Evolutionary conservation across 2,797 vertebrate genomes (phyloP), one percentile per base, ranked within the genome.

Genomic region (Onychomys leucogaster): DNA sequence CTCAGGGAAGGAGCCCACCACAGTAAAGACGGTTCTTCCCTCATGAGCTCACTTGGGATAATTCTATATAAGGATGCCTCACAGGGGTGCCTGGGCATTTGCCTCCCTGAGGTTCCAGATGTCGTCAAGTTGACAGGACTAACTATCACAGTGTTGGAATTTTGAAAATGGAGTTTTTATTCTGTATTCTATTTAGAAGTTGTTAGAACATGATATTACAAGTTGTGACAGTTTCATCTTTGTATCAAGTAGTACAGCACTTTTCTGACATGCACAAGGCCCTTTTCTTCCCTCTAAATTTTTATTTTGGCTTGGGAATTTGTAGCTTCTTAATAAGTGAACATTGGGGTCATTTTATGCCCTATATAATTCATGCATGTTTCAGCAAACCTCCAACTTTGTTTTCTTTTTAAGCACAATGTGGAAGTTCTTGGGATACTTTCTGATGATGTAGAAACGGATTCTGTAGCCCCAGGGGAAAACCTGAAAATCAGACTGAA

Each of bases 401-500:
- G 57, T 21, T 98, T 96, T 98, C 73, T 97, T 97, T 91, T 98
- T 77, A 99, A 87, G 99, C 99, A 99, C 99, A 57, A 19, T 17
- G 55, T 99, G 98, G 99, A 99, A 98, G 99, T 99, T 98, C 99
- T 99, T 98, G 99, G 99, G 97, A 99, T 99, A 93, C 99, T 99
- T 97, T 99, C 99, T 17, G 99, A 0, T 99, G 99, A 99, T 14
- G 99, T 99, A 95, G 99, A 99, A 98, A 99, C 99, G 0, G 99
- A 99, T 23, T 99, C 99, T 41, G 99, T 99, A 3, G 98, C 95
- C 19, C 99, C 99, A 1, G 99, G 99, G 17, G 99, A 99, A 98
- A 99, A 99, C 98, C 99, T 99, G 78, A 99, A 99, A 98, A 98
- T 99, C 95, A 98, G 99, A 87, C 99, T 99, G 96, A 99, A 99